These are phyloP conservation scores for Drosophila gunungcola DNA, from an alignment of 1,140 invertebrate genomes.

Conservation along the genomic window DNA sequence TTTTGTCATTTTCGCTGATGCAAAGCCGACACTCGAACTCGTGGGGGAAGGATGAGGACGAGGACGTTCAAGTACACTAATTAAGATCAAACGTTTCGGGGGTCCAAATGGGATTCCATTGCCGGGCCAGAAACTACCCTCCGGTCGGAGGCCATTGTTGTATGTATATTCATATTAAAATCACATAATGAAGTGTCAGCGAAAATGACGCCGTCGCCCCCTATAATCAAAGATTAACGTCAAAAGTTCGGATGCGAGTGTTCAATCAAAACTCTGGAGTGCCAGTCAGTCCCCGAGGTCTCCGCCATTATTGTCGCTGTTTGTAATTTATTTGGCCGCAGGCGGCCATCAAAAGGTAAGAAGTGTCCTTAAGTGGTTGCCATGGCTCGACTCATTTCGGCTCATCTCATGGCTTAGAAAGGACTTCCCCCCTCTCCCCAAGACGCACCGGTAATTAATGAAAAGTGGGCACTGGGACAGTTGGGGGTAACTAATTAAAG, in stretches of 20 bases:
- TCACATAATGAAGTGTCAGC: conserved; percentile 82
- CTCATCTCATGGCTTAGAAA: conserved; percentile 50
- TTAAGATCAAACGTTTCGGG: conserved; percentile 76
- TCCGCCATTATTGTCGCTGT: conserved; percentile 50
- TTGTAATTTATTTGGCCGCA: conserved; percentile 62
- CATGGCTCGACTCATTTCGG: conserved; percentile 24
- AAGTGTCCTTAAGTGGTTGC: conserved; percentile 55
- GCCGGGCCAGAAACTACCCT: conserved; percentile 35
- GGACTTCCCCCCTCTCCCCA: conserved; percentile 26
- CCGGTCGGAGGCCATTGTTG: conserved; percentile 29
- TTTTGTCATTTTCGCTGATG: conserved; percentile 80
- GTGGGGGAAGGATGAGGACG: conserved; percentile 17
- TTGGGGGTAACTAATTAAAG: conserved; percentile 74
- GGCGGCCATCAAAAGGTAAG: conserved; percentile 74
- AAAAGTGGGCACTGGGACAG: conserved; percentile 64
- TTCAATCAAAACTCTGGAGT: conserved; percentile 68
- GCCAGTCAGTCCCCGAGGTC: conserved; percentile 10
- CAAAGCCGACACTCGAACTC: conserved; percentile 72
- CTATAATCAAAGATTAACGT: conserved; percentile 77
- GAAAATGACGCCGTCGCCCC: conserved; percentile 46
- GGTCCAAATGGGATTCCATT: conserved; percentile 71
- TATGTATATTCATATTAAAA: conserved; percentile 73
- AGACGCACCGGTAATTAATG: conserved; percentile 72
- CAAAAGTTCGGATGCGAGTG: conserved; percentile 76
- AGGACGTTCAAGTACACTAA: conserved; percentile 78